Conservation (phyloP, 2,888 invertebrate genomes). For the Halocaridina rubra region DNA sequence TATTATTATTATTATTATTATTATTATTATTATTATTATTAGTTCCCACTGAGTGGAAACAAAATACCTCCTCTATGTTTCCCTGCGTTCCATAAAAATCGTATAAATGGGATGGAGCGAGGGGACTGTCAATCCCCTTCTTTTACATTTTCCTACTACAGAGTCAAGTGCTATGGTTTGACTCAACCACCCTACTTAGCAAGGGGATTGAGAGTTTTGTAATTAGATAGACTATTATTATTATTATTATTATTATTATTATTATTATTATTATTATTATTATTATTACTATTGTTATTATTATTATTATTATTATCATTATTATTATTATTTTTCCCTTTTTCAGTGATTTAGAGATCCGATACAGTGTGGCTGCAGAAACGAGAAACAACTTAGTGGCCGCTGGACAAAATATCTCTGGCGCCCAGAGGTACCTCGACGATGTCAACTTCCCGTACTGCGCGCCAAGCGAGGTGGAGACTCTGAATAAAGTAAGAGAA, state of each 20-base stretch:
- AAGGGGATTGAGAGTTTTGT: background rate
- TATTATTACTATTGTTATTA: background rate
- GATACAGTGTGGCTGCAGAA: conserved; percentile 71
- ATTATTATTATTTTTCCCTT: background rate
- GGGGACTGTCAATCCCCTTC: too few species aligned
- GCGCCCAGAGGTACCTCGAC: conserved; percentile 70
- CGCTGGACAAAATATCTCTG: conserved; percentile 71
- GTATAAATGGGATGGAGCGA: too few species aligned
- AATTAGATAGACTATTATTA: background rate
- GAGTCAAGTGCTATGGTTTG: too few species aligned
- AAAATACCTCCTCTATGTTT: too few species aligned
- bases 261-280: background rate
- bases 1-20: too few species aligned
- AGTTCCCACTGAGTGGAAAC: too few species aligned
- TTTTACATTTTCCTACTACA: too few species aligned
- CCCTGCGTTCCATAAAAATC: too few species aligned
- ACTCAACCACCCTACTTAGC: too few species aligned
- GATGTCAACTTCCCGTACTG: conserved; percentile 73
- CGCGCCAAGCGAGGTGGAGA: conserved; percentile 70
- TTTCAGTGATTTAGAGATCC: conserved; percentile 68
- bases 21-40: too few species aligned
- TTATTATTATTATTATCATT: background rate
- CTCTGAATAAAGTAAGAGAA: conserved; percentile 67
- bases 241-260: background rate
- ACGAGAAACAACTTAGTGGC: conserved; percentile 72